Evolutionary conservation across 2,888 invertebrate species (phyloP).

Genomic region (Drosophila paranaensis): DNA sequence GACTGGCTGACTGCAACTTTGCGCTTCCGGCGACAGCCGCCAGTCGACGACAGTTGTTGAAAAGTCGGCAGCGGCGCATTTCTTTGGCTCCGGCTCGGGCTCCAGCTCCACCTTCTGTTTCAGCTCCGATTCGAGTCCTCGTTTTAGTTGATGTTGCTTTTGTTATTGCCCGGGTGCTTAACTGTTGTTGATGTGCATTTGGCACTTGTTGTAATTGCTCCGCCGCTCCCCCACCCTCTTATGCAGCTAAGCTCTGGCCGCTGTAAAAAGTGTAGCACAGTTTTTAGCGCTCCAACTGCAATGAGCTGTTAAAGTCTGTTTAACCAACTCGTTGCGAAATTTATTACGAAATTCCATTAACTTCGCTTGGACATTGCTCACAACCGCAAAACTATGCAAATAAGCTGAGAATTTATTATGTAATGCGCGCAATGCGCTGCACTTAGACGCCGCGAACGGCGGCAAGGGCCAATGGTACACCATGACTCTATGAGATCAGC

Average conservation of each 20-base stretch:
- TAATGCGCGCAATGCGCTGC: constrained; percentile 72
- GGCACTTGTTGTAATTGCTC: constrained; percentile 79
- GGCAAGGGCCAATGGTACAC: constrained; percentile 5
- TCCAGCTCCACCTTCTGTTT: not conserved
- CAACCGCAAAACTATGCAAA: constrained; percentile 79
- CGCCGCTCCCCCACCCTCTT: not conserved
- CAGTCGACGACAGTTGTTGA: constrained; percentile 77
- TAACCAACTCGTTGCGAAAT: constrained; percentile 69
- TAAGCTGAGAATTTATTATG: constrained; percentile 78
- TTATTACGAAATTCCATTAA: constrained; percentile 80
- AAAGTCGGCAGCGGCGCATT: constrained; percentile 63
- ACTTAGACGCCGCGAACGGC: constrained; percentile 41
- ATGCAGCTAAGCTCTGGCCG: not conserved
- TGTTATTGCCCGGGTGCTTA: constrained; percentile 28
- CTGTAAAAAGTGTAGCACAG: constrained; percentile 43
- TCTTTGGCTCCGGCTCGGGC: constrained; percentile 33
- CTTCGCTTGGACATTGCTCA: constrained; percentile 73
- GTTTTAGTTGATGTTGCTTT: constrained; percentile 1
- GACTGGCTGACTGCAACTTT: constrained; percentile 61
- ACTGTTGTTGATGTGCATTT: constrained; percentile 79
- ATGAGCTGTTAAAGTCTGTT: constrained; percentile 67
- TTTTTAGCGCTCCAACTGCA: constrained; percentile 27
- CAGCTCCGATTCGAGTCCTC: not conserved
- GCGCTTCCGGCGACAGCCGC: constrained; percentile 79
- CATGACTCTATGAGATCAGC: constrained; percentile 6